These are phyloP conservation scores for Sphaeramia orbicularis DNA, from an alignment of 2,797 vertebrate genomes.

Conservation along the genomic window DNA sequence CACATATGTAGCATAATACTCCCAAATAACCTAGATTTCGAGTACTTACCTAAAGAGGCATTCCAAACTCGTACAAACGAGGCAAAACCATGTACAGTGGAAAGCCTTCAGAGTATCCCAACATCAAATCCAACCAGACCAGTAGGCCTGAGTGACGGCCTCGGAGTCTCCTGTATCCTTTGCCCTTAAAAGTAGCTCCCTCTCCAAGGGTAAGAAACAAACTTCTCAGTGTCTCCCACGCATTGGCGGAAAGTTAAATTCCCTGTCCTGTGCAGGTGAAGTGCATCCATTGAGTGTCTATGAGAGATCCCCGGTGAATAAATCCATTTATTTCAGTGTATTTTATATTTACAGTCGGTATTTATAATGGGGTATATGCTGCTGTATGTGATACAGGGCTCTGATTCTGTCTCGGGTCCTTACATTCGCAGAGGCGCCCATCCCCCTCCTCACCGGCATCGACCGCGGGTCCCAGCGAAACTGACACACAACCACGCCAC, in stretches of 20 bases:
- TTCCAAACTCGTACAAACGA: conserved; percentile 76
- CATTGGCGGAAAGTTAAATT: conserved; percentile 85
- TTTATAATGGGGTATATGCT: conserved; percentile 86
- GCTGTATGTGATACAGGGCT: conserved; percentile 87
- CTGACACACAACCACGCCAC: conserved; percentile 95
- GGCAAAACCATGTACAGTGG: conserved; percentile 63
- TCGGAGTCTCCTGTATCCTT: conserved; percentile 91
- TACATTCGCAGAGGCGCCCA: conserved; percentile 87
- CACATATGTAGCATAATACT: not conserved
- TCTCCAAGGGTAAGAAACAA: conserved; percentile 83
- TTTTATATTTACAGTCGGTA: conserved; percentile 83
- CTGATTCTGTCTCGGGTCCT: conserved; percentile 87
- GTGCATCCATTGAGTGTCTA: conserved; percentile 81
- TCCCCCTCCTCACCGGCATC: conserved; percentile 91
- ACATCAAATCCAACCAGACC: conserved; percentile 83
- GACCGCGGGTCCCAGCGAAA: conserved; percentile 89
- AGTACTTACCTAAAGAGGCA: conserved; percentile 85
- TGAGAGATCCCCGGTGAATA: conserved; percentile 69
- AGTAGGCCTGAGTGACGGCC: conserved; percentile 91
- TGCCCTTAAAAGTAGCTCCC: conserved; percentile 86
- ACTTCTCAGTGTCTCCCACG: conserved; percentile 86
- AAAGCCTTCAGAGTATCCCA: conserved; percentile 81
- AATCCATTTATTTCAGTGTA: conserved; percentile 82
- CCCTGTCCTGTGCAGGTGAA: conserved; percentile 78
- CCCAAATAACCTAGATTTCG: conserved; percentile 24